phyloP scores from a whole-genome alignment of 2,113 vertebrate genomes.

The Ifrita kowaldi region DNA sequence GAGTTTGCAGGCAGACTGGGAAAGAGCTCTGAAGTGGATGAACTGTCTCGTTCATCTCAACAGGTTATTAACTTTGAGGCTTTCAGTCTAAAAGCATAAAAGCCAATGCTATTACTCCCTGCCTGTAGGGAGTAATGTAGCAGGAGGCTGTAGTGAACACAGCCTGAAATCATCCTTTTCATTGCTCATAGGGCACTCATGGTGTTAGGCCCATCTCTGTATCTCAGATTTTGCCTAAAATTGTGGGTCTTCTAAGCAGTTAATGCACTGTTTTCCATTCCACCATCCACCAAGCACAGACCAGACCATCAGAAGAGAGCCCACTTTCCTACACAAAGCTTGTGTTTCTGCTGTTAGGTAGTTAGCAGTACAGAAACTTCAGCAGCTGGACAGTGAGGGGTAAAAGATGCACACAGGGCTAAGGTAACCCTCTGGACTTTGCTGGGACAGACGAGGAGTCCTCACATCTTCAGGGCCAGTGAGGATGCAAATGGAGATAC shows the following conservation, averaged over 20 bases:
- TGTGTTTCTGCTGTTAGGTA: background rate
- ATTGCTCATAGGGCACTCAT: background rate
- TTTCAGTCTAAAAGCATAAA: background rate
- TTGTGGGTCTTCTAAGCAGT: background rate
- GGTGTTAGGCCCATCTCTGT: background rate
- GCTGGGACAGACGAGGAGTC: rapidly evolving
- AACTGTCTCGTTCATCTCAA: background rate
- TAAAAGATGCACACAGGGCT: background rate
- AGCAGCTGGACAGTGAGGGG: background rate
- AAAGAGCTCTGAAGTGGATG: background rate
- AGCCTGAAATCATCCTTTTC: background rate
- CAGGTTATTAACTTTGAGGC: background rate
- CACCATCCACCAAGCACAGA: rapidly evolving
- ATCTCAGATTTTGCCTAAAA: background rate
- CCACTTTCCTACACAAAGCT: background rate
- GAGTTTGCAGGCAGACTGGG: background rate
- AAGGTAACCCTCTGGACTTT: background rate
- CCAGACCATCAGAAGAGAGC: background rate
- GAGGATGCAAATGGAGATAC: rapidly evolving
- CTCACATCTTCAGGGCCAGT: background rate
- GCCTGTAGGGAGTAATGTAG: too few relatives aligned
- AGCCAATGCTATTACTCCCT: background rate
- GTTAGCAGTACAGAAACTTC: background rate
- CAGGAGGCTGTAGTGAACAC: background rate
- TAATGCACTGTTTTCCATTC: background rate